Base-by-base conservation (phyloP, 2,113 vertebrate species). In the Rhabdomys dilectus region DNA sequence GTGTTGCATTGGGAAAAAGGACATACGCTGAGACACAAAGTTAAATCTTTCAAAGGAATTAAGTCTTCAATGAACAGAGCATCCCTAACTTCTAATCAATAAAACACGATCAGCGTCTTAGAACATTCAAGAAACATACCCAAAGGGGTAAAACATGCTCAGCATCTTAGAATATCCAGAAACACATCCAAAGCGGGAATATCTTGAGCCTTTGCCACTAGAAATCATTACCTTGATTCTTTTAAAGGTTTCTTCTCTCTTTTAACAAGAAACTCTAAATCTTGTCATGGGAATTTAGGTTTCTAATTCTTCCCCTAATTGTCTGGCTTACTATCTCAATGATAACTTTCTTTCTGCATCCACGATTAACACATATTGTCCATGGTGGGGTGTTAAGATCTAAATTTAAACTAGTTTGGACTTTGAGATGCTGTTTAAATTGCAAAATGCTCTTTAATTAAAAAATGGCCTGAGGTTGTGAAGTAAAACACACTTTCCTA, bases 361-460 rank as follows among this genome's bases (percentile, higher is more conserved):
- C 21, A 68, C 86, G 29, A 21, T 80, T 80, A 53, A 13, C 29
- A 62, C 58, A 7, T 56, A 42, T 42, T 75, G 2, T 62, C 26
- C 45, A 60, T 93, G 91, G 92, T 89, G 80, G 51, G 48, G 86
- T 56, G n/a, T 82, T 88, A 95, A 85, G 17, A 36, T 51, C 62
- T 91, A 88, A 89, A 85, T 90, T n/a, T 86, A 93, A 39, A 39
- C 73, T 77, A 90, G 84, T 53, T 34, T 78, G 45, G 94, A 90
- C 60, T 89, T 22, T 62, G 17, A 81, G 36, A 36, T 91, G 13
- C 94, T 80, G 0, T 77, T 82, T 89, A 87, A n/a, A 19, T 15
- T 77, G 10, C n/a, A 89, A 64, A 42, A 72, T 94, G 93, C 4
- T 75, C 76, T 85, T 93, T 82, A 64, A 92, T 60, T 29, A 76